phyloP scores from a whole-genome alignment of 2,888 invertebrate genomes.

The Coleophora flavipennella region DNA sequence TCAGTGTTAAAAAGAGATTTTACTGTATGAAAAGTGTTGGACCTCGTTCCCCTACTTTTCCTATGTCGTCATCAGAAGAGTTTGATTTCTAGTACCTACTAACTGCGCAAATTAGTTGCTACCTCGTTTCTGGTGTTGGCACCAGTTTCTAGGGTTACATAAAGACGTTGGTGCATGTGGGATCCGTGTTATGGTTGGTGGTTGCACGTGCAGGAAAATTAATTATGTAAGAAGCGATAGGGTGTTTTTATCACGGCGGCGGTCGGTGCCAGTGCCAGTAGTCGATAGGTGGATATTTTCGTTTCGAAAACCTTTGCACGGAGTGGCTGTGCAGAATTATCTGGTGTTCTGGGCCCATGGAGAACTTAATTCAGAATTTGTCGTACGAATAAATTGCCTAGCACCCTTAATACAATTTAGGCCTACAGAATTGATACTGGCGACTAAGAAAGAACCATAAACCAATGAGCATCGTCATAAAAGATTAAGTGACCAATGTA shows the following conservation, averaged over 20 bases:
- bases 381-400: no score
- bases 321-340: background rate
- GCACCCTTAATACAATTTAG: no score
- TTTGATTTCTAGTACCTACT: conserved; percentile 19
- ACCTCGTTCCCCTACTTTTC: conserved; percentile 25
- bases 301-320: conserved; percentile 20
- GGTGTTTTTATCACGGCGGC: conserved; percentile 30
- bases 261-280: conserved; percentile 19
- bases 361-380: no score
- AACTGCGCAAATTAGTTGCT: conserved; percentile 34
- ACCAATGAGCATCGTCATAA: no score
- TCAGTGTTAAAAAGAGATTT: conserved; percentile 10
- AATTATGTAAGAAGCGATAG: conserved; percentile 51
- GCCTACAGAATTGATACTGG: no score
- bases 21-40: conserved; percentile 15
- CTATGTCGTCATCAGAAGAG: conserved; percentile 22
- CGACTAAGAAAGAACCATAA: no score
- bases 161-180: conserved; percentile 6
- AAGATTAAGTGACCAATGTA: no score
- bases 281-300: conserved; percentile 29
- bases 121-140: conserved; percentile 11
- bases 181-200: conserved; percentile 19
- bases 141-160: conserved; percentile 8
- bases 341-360: no score
- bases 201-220: conserved; percentile 34